Evolutionary conservation across 1,140 invertebrate genomes (phyloP).

Genomic region (Drosophila kohkoa): DNA sequence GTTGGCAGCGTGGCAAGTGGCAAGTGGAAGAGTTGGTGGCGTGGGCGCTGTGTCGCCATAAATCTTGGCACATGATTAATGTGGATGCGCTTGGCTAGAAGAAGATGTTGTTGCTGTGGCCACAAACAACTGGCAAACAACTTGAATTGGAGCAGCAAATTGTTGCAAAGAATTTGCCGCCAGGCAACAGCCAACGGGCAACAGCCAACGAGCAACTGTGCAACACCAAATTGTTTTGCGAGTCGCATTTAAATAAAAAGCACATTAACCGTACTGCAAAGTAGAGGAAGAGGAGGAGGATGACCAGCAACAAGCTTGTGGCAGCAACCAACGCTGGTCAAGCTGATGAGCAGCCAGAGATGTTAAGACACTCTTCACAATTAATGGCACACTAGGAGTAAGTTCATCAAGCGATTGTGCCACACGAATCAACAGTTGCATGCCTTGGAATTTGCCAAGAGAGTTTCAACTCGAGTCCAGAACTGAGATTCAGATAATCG

Average conservation of each 20-base stretch:
- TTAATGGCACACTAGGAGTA: slow-evolving; percentile 54
- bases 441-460: slow-evolving; percentile 9
- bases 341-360: slow-evolving; percentile 62
- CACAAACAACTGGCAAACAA: slow-evolving; percentile 6
- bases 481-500: neutral
- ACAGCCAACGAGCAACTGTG: slow-evolving; percentile 24
- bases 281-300: neutral
- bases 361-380: slow-evolving; percentile 61
- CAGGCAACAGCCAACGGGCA: slow-evolving; percentile 45
- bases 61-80: slow-evolving; percentile 56
- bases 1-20: slow-evolving; percentile 13
- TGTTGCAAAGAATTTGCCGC: slow-evolving; percentile 77
- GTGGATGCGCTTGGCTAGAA: slow-evolving; percentile 50
- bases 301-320: neutral
- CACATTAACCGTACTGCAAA: slow-evolving; percentile 53
- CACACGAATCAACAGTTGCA: slow-evolving; percentile 39
- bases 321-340: slow-evolving; percentile 53
- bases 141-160: slow-evolving; percentile 81
- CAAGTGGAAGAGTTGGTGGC: slow-evolving; percentile 7
- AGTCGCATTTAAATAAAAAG: slow-evolving; percentile 72
- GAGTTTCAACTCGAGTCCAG: neutral
- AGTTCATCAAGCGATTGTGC: slow-evolving; percentile 23
- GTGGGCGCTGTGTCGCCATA: slow-evolving; percentile 54
- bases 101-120: slow-evolving; percentile 13
- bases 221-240: slow-evolving; percentile 48